A percentile compares a stretch with the other conserved stretches of the same genome.
These are phyloP conservation scores for Lasioglossum malachurum DNA, from an alignment of 2,888 invertebrate species.

Conservation along the genomic window DNA sequence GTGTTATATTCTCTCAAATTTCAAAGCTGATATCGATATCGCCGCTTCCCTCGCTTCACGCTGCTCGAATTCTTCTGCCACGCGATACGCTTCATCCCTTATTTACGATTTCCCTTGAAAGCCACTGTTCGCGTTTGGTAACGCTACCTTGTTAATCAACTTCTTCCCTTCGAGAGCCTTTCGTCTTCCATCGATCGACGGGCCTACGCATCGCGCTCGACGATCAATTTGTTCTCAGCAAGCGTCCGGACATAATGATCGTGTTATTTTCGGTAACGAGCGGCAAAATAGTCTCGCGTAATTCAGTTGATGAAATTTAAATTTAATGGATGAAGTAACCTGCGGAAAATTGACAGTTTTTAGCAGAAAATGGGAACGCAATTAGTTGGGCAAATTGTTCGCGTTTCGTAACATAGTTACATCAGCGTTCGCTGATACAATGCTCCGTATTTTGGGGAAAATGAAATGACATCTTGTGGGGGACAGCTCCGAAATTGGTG, in stretches of 20 bases:
- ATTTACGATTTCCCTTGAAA: slow-evolving; percentile 29
- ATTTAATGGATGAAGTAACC: no score
- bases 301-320: neutral
- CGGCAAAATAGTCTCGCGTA: neutral
- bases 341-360: neutral
- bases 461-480: neutral
- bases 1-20: slow-evolving; percentile 46
- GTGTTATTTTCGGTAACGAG: neutral
- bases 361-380: neutral
- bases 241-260: neutral
- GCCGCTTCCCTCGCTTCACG: neutral
- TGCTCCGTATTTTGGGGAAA: neutral
- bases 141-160: neutral
- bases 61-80: slow-evolving; percentile 35
- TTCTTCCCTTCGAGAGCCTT: slow-evolving; percentile 2
- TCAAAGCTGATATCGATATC: slow-evolving; percentile 50
- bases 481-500: neutral
- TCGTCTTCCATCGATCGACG: neutral
- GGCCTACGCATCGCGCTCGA: neutral
- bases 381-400: neutral
- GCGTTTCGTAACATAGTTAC: neutral
- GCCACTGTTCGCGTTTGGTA: neutral
- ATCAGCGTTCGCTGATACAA: neutral
- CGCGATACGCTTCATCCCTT: slow-evolving; percentile 40
- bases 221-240: neutral